Percentiles rank a stretch among this genome's conserved stretches.
Evolutionary conservation across 1,140 invertebrate genomes (phyloP).

Genomic region (Campoletis sonorensis): DNA sequence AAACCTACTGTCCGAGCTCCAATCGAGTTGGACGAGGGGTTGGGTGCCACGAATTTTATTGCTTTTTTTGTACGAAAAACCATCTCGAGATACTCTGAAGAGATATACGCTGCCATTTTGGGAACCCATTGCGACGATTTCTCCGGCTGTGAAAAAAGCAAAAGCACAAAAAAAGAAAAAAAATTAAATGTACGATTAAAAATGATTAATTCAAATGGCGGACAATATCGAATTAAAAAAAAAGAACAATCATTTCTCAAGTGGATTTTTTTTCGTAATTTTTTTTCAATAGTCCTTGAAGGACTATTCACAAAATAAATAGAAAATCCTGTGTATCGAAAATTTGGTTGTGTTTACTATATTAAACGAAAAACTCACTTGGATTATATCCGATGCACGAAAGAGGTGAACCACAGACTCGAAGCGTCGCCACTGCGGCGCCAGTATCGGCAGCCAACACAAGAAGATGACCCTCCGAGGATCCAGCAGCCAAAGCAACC

Average conservation of each 20-base stretch:
- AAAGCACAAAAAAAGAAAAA: conserved; percentile 38
- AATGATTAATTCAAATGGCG: too few species aligned
- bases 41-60: conserved; percentile 91
- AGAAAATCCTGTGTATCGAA: too few species aligned
- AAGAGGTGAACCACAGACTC: conserved; percentile 90
- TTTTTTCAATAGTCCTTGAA: too few species aligned
- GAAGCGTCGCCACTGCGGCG: conserved; percentile 86
- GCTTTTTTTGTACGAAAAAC: conserved; percentile 91
- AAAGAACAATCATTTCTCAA: too few species aligned
- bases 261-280: too few species aligned
- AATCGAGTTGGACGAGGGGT: conserved; percentile 90
- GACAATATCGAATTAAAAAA: too few species aligned
- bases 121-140: conserved; percentile 92
- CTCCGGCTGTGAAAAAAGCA: conserved; percentile 83
- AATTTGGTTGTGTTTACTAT: too few species aligned
- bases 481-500: conserved; percentile 90
- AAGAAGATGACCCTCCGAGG: conserved; percentile 90
- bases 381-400: conserved; percentile 92
- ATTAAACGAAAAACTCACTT: conserved; percentile 83
- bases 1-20: conserved; percentile 92
- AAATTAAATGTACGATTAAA: neutral
- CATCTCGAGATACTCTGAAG: conserved; percentile 89
- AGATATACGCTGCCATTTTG: conserved; percentile 92
- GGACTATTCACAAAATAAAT: too few species aligned
- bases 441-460: conserved; percentile 91